Evolutionary conservation across 1,140 invertebrate genomes (phyloP).

Genomic region (Bursaphelenchus mucronatus): DNA sequence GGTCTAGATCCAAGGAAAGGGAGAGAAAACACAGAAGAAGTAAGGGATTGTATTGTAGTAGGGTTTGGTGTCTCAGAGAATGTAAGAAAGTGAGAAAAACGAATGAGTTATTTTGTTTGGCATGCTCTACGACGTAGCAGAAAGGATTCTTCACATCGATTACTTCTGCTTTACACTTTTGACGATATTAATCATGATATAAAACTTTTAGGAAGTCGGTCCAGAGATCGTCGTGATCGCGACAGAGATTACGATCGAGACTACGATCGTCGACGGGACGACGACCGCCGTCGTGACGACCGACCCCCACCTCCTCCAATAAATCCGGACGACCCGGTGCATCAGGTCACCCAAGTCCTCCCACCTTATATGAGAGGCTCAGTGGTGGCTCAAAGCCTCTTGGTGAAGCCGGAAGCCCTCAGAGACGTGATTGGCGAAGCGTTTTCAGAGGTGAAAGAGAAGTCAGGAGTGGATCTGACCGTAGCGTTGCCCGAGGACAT

Average conservation of each 20-base stretch:
- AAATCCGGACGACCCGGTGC: background rate
- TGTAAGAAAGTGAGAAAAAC: background rate
- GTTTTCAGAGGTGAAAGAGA: background rate
- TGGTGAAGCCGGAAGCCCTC: constrained; percentile 7
- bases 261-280: background rate
- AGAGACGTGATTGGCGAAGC: background rate
- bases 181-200: too few relatives aligned
- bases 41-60: too few relatives aligned
- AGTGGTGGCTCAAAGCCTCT: constrained; percentile 3
- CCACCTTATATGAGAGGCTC: constrained; percentile 12
- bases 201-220: background rate
- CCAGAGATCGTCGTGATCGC: background rate
- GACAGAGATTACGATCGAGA: background rate
- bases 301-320: background rate
- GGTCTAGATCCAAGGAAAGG: background rate
- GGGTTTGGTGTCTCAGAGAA: background rate
- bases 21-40: background rate
- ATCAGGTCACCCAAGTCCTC: constrained; percentile 7
- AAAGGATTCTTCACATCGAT: too few relatives aligned
- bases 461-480: background rate
- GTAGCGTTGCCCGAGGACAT: background rate
- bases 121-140: too few relatives aligned
- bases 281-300: too few relatives aligned
- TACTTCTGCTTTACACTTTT: too few relatives aligned
- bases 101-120: too few relatives aligned